Evolutionary conservation across 2,888 invertebrate genomes (phyloP).

Genomic region (Oscheius sp.): DNA sequence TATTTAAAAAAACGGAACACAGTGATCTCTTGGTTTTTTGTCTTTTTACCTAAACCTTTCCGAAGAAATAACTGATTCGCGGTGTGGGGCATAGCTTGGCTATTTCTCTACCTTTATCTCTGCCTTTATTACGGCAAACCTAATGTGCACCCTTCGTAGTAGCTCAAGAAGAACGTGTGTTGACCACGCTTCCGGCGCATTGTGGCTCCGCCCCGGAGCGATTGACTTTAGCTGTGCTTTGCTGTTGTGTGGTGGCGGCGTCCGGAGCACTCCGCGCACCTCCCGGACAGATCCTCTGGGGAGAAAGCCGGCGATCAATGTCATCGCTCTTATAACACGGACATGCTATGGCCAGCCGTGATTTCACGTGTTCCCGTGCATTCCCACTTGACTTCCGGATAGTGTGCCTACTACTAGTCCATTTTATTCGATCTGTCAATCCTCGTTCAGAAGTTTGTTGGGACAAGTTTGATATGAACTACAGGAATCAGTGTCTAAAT

Average conservation of each 20-base stretch:
- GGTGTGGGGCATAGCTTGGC: too few relatives aligned
- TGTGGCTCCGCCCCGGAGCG: slow-evolving; percentile 28
- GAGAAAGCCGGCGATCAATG: slow-evolving; percentile 27
- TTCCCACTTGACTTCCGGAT: slow-evolving; percentile 36
- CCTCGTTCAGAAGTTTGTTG: slow-evolving; percentile 67
- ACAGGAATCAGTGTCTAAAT: slow-evolving; percentile 63
- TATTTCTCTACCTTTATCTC: too few relatives aligned
- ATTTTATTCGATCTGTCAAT: slow-evolving; percentile 14
- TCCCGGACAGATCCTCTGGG: slow-evolving; percentile 25
- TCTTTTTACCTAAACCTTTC: too few relatives aligned
- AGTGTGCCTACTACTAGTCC: slow-evolving; percentile 12
- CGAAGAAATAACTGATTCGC: too few relatives aligned
- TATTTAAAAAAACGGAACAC: too few relatives aligned
- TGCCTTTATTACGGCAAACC: too few relatives aligned
- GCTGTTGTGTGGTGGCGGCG: slow-evolving; percentile 27
- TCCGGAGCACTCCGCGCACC: slow-evolving; percentile 18
- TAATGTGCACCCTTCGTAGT: too few relatives aligned
- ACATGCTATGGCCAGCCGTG: slow-evolving; percentile 25
- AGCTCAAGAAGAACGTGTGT: slow-evolving; percentile 19
- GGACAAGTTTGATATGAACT: slow-evolving; percentile 68
- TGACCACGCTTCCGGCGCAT: slow-evolving; percentile 26
- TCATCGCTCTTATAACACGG: slow-evolving; percentile 31
- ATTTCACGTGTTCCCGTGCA: slow-evolving; percentile 25
- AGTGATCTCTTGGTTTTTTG: too few relatives aligned
- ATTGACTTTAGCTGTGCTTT: slow-evolving; percentile 29